Percentiles rank a stretch among this genome's conserved stretches.
Conservation (phyloP, 1,140 invertebrate genomes). For the Contarinia nasturtii region DNA sequence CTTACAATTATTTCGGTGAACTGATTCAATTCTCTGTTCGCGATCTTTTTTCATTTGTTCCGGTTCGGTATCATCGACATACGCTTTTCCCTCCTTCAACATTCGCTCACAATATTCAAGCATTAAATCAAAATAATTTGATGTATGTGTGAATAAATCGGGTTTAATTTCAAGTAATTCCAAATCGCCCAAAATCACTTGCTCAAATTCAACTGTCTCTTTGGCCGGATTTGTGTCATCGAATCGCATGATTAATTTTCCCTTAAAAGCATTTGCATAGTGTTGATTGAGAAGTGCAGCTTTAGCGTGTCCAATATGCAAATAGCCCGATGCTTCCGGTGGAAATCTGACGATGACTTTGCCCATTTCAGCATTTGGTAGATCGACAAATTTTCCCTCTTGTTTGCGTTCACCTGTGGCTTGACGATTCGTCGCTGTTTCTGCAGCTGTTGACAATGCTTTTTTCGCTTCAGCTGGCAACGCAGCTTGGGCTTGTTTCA, state of each 20-base stretch:
- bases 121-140: slow-evolving; percentile 91
- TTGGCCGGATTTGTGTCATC: slow-evolving; percentile 99
- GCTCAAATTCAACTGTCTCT: slow-evolving; percentile 95
- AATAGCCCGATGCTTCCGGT: slow-evolving; percentile 93
- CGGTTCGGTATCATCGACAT: slow-evolving; percentile 89
- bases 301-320: slow-evolving; percentile 99
- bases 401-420: slow-evolving; percentile 34
- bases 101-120: slow-evolving; percentile 74
- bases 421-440: slow-evolving; percentile 1
- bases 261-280: slow-evolving; percentile 85
- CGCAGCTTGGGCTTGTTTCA: slow-evolving; percentile 29
- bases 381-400: slow-evolving; percentile 91
- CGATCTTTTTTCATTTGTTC: slow-evolving; percentile 90
- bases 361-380: slow-evolving; percentile 89
- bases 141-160: slow-evolving; percentile 87
- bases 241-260: slow-evolving; percentile 94
- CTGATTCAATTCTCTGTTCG: slow-evolving; percentile 73
- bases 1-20: slow-evolving; percentile 69
- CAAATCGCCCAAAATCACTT: slow-evolving; percentile 93
- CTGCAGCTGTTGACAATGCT: slow-evolving; percentile 8
- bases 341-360: slow-evolving; percentile 93
- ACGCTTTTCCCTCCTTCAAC: slow-evolving; percentile 76
- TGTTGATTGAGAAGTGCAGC: slow-evolving; percentile 96
- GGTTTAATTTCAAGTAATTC: slow-evolving; percentile 80
- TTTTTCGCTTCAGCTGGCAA: slow-evolving; percentile 33